A percentile compares a stretch with the other conserved stretches of the same genome.
phyloP scores from a whole-genome alignment of 1,140 invertebrate genomes.

The Phocides pigmalion region DNA sequence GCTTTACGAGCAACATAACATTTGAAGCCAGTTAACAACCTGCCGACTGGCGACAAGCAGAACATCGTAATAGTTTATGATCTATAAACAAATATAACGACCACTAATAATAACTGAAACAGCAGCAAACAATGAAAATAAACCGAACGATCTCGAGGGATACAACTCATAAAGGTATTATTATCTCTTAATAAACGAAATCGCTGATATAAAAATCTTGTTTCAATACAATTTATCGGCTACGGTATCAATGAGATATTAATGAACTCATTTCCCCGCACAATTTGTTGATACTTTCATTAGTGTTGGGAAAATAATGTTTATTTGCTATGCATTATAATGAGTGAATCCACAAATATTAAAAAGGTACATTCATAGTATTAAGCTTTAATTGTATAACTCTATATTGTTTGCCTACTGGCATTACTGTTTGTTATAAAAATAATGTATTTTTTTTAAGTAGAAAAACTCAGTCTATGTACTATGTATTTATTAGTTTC shows the following conservation, averaged over 20 bases:
- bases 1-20: conserved; percentile 70
- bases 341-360: conserved; percentile 9
- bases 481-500: too few relatives aligned
- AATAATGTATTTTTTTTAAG: too few relatives aligned
- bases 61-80: conserved; percentile 76
- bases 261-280: conserved; percentile 59
- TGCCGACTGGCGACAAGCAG: conserved; percentile 72
- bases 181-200: conserved; percentile 82
- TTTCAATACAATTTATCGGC: conserved; percentile 68
- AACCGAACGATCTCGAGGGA: conserved; percentile 66
- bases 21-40: conserved; percentile 74
- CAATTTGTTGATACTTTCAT: conserved; percentile 46
- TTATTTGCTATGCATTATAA: conserved; percentile 35
- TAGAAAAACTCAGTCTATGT: too few relatives aligned
- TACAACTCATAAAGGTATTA: conserved; percentile 79
- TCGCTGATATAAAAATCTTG: conserved; percentile 72
- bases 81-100: conserved; percentile 80
- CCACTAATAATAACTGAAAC: conserved; percentile 81
- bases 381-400: not conserved
- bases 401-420: not conserved
- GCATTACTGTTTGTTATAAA: too few relatives aligned
- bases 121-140: conserved; percentile 79
- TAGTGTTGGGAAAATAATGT: conserved; percentile 30
- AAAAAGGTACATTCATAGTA: not conserved
- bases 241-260: conserved; percentile 55